A percentile compares a stretch with the other conserved stretches of the same genome.
Conservation (phyloP, 2,113 vertebrate species). For the Brienomyrus brachyistius region DNA sequence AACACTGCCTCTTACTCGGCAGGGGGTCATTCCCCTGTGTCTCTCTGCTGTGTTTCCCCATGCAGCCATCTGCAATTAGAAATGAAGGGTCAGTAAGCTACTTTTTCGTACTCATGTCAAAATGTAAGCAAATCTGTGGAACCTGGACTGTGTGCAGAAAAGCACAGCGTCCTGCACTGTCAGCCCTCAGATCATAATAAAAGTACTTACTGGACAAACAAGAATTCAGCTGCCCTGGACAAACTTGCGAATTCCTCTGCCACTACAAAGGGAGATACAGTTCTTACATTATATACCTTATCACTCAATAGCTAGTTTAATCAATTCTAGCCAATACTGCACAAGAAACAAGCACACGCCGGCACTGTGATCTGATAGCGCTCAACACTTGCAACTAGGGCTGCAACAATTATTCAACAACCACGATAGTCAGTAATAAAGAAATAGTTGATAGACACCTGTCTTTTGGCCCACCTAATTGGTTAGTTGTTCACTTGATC, state of each 20-base stretch:
- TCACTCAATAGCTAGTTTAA: not conserved
- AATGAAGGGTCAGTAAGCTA: not conserved
- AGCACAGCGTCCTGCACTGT: not conserved
- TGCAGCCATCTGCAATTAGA: slow-evolving; percentile 45
- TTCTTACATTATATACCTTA: not conserved
- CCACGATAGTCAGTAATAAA: not conserved
- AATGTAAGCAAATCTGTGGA: not conserved
- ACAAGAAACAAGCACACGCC: not conserved
- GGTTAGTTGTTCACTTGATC: not conserved
- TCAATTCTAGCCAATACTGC: not conserved
- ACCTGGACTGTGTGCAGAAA: not conserved
- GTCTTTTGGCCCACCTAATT: not conserved
- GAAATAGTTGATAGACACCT: not conserved
- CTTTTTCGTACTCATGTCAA: not conserved
- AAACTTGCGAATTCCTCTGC: slow-evolving; percentile 60
- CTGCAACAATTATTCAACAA: not conserved
- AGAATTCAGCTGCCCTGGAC: slow-evolving; percentile 43
- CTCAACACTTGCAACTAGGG: not conserved
- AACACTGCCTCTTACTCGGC: slow-evolving; percentile 47
- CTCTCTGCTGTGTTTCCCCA: slow-evolving; percentile 44
- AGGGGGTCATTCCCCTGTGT: slow-evolving; percentile 28
- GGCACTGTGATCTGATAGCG: not conserved
- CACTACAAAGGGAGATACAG: slow-evolving; percentile 62
- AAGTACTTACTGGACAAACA: slow-evolving; percentile 64
- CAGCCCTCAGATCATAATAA: not conserved